Percentiles rank a stretch among this genome's conserved stretches.
Evolutionary conservation across 2,888 invertebrate species (phyloP).

Genomic region (Andrena marginata): DNA sequence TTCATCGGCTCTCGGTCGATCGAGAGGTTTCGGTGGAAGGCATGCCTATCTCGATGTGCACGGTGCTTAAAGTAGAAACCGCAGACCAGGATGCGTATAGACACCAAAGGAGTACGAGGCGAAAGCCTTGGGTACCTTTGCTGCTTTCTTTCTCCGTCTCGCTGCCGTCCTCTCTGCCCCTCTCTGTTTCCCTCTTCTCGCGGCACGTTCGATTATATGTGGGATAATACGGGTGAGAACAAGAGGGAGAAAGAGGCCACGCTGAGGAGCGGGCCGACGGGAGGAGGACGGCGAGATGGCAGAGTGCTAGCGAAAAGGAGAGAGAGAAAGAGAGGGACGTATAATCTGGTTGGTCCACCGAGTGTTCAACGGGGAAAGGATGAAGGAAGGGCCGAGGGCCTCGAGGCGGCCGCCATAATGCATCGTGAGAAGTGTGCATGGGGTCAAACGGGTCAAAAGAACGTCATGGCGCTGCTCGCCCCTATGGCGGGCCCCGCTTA

Average conservation of each 20-base stretch:
- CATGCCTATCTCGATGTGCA: slow-evolving; percentile 60
- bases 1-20: slow-evolving; percentile 21
- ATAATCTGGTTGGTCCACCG: slow-evolving; percentile 82
- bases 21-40: slow-evolving; percentile 36
- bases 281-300: slow-evolving; percentile 47
- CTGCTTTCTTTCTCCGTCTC: slow-evolving; percentile 39
- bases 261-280: slow-evolving; percentile 29
- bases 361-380: slow-evolving; percentile 80
- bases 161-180: slow-evolving; percentile 26
- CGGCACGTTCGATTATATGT: slow-evolving; percentile 78
- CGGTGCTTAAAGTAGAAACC: slow-evolving; percentile 70
- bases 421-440: slow-evolving; percentile 83
- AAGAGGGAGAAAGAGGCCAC: slow-evolving; percentile 68
- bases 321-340: slow-evolving; percentile 78
- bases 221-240: slow-evolving; percentile 80
- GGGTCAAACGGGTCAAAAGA: slow-evolving; percentile 84
- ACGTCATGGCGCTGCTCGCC: slow-evolving; percentile 82
- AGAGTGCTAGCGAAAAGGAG: slow-evolving; percentile 52
- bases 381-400: slow-evolving; percentile 82
- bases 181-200: slow-evolving; percentile 39
- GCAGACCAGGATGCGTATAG: slow-evolving; percentile 70
- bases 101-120: slow-evolving; percentile 71
- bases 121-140: slow-evolving; percentile 71
- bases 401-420: slow-evolving; percentile 83
- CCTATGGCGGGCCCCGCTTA: slow-evolving; percentile 75